A percentile compares a stretch with the other conserved stretches of the same genome.
Conservation (phyloP, 1,140 invertebrate species). For the Habropoda laboriosa region DNA sequence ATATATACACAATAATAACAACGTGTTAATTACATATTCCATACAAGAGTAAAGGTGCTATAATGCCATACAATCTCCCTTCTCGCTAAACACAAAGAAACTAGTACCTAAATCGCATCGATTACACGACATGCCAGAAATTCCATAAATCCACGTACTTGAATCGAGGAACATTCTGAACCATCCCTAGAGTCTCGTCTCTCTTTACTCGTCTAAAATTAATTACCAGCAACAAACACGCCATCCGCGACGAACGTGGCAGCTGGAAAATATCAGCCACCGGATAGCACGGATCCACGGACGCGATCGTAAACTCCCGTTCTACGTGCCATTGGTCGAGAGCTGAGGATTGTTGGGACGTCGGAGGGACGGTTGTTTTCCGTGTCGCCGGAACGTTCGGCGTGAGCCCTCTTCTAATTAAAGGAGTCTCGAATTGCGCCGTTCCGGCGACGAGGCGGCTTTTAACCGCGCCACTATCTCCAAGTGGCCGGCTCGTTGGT, state of each 20-base stretch:
- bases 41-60: too few relatives aligned
- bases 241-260: neutral
- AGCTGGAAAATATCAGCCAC: neutral
- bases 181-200: too few relatives aligned
- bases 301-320: neutral
- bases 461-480: conserved; percentile 1
- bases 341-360: neutral
- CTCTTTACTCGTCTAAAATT: neutral
- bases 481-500: too few relatives aligned
- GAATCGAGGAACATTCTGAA: too few relatives aligned
- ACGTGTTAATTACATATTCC: too few relatives aligned
- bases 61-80: too few relatives aligned
- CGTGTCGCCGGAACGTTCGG: neutral
- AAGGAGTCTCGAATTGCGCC: conserved; percentile 20
- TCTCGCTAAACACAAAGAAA: too few relatives aligned
- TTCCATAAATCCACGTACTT: too few relatives aligned
- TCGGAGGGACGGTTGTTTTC: neutral
- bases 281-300: neutral
- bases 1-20: too few relatives aligned
- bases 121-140: too few relatives aligned
- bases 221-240: neutral
- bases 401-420: conserved; percentile 25
- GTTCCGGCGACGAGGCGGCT: neutral
- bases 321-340: neutral
- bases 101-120: too few relatives aligned